Conservation (phyloP, 2,888 invertebrate species). For the Poecilus cupreus region DNA sequence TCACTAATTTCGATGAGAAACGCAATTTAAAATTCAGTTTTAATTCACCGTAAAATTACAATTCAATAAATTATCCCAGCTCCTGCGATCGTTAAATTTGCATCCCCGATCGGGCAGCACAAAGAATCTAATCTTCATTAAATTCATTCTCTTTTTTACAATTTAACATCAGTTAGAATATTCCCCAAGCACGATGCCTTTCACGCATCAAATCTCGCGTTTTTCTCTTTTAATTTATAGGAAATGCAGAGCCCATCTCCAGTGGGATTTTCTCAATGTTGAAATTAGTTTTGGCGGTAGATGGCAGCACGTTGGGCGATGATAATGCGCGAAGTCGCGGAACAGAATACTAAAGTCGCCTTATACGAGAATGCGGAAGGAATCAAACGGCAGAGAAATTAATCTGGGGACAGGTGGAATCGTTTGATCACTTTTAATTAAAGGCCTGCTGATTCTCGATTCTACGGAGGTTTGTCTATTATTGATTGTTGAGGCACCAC, state of each 20-base stretch:
- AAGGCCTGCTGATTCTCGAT: conserved; percentile 20
- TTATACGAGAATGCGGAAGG: not conserved
- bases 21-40: conserved; percentile 31
- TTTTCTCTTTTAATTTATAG: conserved; percentile 25
- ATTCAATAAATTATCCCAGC: not conserved
- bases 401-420: conserved; percentile 50
- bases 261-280: not conserved
- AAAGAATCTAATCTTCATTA: conserved; percentile 2
- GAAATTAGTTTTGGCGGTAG: conserved; percentile 4
- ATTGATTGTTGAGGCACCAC: conserved; percentile 1
- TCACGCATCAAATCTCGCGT: conserved; percentile 12
- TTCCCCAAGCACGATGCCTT: conserved; percentile 3
- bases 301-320: not conserved
- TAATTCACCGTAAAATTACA: conserved; percentile 26
- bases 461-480: not conserved
- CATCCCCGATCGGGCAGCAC: not conserved
- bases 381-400: conserved; percentile 47
- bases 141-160: conserved; percentile 25
- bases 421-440: conserved; percentile 54
- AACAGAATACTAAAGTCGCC: not conserved
- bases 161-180: not conserved
- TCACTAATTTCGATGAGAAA: not conserved
- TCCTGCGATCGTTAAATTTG: not conserved
- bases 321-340: not conserved
- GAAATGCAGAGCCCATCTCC: conserved; percentile 1